phyloP scores from a whole-genome alignment of 64 coral and sea anemone species.

The Montipora foliosa region DNA sequence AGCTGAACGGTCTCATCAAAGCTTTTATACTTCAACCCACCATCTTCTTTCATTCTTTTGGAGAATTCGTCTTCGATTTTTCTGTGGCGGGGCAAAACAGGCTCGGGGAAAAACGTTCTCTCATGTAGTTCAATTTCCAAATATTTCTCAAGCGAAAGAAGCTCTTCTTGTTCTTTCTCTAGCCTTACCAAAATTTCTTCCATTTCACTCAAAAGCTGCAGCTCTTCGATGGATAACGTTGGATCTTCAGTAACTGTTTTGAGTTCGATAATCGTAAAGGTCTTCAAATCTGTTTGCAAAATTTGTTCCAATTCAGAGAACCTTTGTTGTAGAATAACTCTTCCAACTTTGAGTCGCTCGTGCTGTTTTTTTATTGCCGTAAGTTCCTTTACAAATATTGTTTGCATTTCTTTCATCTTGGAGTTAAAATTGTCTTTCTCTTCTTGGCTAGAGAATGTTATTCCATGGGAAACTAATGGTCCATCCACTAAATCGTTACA shows the following conservation, averaged over 20 bases:
- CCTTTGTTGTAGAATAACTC: constrained; percentile 58
- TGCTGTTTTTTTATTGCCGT: constrained; percentile 84
- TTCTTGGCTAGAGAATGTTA: constrained; percentile 73
- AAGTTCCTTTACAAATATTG: constrained; percentile 87
- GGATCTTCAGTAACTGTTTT: constrained; percentile 64
- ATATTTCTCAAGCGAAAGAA: constrained; percentile 82
- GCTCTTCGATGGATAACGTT: constrained; percentile 68
- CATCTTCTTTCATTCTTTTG: constrained; percentile 89
- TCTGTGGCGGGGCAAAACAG: constrained; percentile 61
- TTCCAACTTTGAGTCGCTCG: constrained; percentile 63
- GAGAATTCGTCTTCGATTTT: constrained; percentile 89
- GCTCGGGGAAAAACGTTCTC: constrained; percentile 89
- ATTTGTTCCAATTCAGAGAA: constrained; percentile 87
- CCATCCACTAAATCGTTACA: neutral
- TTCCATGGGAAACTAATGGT: constrained; percentile 67
- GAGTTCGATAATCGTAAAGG: constrained; percentile 42
- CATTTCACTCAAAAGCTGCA: constrained; percentile 80
- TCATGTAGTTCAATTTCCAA: constrained; percentile 92
- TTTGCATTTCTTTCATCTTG: constrained; percentile 86
- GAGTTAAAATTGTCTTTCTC: constrained; percentile 79
- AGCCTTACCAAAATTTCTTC: constrained; percentile 78
- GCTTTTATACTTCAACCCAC: constrained; percentile 90
- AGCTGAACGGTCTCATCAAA: constrained; percentile 79
- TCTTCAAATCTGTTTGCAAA: constrained; percentile 70
- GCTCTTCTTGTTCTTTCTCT: constrained; percentile 76